phyloP scores from a whole-genome alignment of 1,140 invertebrate genomes.

The Scaptomyza hsui region DNA sequence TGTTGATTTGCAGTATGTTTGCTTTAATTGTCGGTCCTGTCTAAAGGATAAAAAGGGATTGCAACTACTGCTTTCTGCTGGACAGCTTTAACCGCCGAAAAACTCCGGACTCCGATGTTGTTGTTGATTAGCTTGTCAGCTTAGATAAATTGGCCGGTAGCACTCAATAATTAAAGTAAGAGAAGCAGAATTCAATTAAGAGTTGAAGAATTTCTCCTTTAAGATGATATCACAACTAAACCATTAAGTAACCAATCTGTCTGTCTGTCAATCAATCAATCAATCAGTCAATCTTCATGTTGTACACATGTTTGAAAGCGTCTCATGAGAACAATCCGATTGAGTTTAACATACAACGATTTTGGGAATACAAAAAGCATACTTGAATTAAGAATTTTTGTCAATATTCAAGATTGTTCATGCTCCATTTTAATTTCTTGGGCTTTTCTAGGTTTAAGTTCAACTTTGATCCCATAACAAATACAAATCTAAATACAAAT shows the following conservation, averaged over 20 bases:
- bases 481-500: slow-evolving; percentile 17
- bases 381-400: neutral
- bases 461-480: slow-evolving; percentile 29
- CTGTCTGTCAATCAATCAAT: too few relatives aligned
- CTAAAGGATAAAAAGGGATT: slow-evolving; percentile 54
- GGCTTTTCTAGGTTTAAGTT: neutral
- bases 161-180: slow-evolving; percentile 46
- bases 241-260: too few relatives aligned
- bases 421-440: neutral
- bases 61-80: neutral
- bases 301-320: too few relatives aligned
- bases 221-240: too few relatives aligned
- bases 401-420: neutral
- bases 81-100: slow-evolving; percentile 4
- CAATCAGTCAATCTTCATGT: too few relatives aligned
- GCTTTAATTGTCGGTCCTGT: slow-evolving; percentile 52
- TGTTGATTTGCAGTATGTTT: slow-evolving; percentile 51
- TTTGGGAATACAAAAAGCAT: neutral
- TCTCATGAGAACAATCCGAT: neutral
- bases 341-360: neutral
- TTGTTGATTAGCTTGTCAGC: slow-evolving; percentile 69
- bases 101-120: neutral
- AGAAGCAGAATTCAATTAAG: slow-evolving; percentile 59
- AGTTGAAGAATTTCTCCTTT: neutral
- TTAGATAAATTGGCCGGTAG: slow-evolving; percentile 66